These are phyloP conservation scores for Muscicapa adusta DNA, from an alignment of 2,113 vertebrate species.

Conservation along the genomic window DNA sequence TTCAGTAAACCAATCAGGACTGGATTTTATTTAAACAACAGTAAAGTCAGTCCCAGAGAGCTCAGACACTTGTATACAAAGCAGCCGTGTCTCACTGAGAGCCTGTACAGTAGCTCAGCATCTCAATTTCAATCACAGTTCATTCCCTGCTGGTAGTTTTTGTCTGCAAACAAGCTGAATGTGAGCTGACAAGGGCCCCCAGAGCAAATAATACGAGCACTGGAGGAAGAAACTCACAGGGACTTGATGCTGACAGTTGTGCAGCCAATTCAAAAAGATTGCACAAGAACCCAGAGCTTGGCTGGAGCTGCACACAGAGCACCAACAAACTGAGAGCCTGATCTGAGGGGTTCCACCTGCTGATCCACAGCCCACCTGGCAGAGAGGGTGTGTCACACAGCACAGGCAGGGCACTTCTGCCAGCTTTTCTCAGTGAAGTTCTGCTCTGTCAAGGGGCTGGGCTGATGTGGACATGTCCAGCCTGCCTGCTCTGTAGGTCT, in stretches of 20 bases:
- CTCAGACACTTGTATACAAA: constrained; percentile 16
- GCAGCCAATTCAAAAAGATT: not conserved
- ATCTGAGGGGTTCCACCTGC: not conserved
- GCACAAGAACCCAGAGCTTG: not conserved
- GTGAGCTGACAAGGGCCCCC: constrained; percentile 25
- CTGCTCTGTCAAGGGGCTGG: not conserved
- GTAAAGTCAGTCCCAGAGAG: not conserved
- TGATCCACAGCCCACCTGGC: not conserved
- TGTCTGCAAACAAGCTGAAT: constrained; percentile 50
- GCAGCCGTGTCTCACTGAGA: not conserved
- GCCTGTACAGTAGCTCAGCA: constrained; percentile 33
- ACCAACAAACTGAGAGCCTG: not conserved
- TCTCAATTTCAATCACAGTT: constrained; percentile 43
- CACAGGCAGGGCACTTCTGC: not conserved
- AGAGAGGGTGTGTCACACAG: not conserved
- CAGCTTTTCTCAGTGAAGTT: not conserved
- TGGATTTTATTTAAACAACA: constrained; percentile 1
- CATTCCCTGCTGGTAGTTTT: constrained; percentile 41
- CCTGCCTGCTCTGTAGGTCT: not conserved
- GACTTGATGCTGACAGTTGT: not conserved
- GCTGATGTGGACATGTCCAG: not conserved
- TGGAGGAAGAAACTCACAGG: not conserved
- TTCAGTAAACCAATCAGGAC: constrained; percentile 23
- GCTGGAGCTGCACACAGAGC: not conserved
- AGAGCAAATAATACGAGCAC: not conserved